Evolutionary conservation across 1,140 invertebrate genomes (phyloP).

Genomic region (Drosophila serrata): DNA sequence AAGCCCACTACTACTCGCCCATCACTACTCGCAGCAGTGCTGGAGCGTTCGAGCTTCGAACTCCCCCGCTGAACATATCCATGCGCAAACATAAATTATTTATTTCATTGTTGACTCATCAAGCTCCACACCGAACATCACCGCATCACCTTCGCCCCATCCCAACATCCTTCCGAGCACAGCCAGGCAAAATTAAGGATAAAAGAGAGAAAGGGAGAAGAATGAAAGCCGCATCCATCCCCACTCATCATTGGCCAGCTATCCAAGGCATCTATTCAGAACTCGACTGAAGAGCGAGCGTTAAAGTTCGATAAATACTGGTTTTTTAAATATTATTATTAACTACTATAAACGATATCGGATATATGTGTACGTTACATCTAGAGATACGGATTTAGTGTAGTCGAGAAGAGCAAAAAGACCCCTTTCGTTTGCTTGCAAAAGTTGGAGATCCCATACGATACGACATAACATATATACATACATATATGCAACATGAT

Average conservation of each 20-base stretch:
- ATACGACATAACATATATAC: constrained; percentile 20
- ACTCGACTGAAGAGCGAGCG: constrained; percentile 80
- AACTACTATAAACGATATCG: constrained; percentile 69
- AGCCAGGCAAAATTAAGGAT: constrained; percentile 1
- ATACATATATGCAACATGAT: constrained; percentile 28
- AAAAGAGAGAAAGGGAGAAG: background rate
- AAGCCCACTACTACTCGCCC: constrained; percentile 47
- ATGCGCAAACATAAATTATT: constrained; percentile 79
- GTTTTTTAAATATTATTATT: constrained; percentile 59
- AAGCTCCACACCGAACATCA: constrained; percentile 18
- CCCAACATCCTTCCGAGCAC: constrained; percentile 5
- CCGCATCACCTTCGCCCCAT: constrained; percentile 15
- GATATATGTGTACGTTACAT: constrained; percentile 66
- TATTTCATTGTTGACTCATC: constrained; percentile 80
- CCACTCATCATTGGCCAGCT: constrained; percentile 48
- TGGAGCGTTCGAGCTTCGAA: constrained; percentile 53
- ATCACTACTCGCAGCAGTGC: constrained; percentile 47
- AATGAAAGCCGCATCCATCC: background rate
- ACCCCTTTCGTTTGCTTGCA: constrained; percentile 74
- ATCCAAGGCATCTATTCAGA: constrained; percentile 62
- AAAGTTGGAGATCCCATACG: constrained; percentile 40
- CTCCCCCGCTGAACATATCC: constrained; percentile 75
- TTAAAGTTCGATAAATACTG: constrained; percentile 82
- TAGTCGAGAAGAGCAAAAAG: constrained; percentile 76
- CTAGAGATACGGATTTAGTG: constrained; percentile 63